A percentile compares a stretch with the other conserved stretches of the same genome.
Evolutionary conservation across 2,797 vertebrate genomes (phyloP).

Genomic region (Cuniculus paca): DNA sequence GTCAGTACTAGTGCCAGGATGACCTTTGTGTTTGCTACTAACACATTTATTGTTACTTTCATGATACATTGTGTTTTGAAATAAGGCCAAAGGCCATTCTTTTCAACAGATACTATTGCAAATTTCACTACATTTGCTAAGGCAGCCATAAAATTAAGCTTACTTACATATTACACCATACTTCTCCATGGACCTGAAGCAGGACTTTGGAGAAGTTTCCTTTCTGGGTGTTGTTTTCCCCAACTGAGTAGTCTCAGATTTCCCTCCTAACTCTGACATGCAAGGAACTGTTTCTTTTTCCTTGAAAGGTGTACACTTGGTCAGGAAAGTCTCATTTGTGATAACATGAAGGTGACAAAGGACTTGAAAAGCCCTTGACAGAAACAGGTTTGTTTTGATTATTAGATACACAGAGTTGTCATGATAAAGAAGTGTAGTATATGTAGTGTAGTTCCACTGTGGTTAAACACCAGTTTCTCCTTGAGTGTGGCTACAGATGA

Average conservation of each 20-base stretch:
- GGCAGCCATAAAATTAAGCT: not conserved
- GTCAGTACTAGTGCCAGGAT: not conserved
- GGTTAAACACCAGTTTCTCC: not conserved
- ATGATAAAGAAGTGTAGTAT: not conserved
- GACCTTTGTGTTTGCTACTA: constrained; percentile 38
- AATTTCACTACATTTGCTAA: not conserved
- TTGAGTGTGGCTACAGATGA: not conserved
- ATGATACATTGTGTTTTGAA: not conserved
- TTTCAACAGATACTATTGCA: not conserved
- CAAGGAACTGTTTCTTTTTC: not conserved
- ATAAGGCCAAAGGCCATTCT: not conserved
- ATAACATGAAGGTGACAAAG: constrained; percentile 34
- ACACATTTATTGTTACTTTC: constrained; percentile 25
- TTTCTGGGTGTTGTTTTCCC: not conserved
- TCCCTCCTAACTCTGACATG: not conserved
- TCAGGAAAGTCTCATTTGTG: not conserved
- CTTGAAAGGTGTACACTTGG: not conserved
- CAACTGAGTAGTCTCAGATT: not conserved
- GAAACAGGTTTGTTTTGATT: constrained; percentile 24
- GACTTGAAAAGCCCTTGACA: not conserved
- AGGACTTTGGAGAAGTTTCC: not conserved
- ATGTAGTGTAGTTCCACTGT: not conserved
- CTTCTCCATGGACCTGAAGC: too few relatives aligned
- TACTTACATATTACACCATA: fast-evolving
- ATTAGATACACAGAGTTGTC: not conserved